Conservation (phyloP, 2,888 invertebrate genomes). For the Glaucopsyche alexis region DNA sequence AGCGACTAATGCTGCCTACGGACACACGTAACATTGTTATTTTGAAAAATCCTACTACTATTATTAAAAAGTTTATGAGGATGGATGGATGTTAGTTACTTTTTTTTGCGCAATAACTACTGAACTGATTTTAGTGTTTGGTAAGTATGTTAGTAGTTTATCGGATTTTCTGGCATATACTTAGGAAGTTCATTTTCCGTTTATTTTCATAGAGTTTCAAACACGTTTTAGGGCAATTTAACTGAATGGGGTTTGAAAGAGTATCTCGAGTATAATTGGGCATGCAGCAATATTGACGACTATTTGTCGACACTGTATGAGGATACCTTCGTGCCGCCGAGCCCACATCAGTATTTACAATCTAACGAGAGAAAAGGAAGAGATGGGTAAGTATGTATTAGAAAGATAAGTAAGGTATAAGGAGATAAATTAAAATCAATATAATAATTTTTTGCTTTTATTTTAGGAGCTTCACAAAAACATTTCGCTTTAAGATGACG, state of each 20-base stretch:
- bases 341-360: constrained; percentile 59
- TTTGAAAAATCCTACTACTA: no score
- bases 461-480: constrained; percentile 77
- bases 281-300: constrained; percentile 69
- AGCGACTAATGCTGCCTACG: no score
- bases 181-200: no score
- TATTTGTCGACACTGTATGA: constrained; percentile 61
- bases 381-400: constrained; percentile 51
- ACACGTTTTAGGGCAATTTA: constrained; percentile 61
- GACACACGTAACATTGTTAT: no score
- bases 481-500: constrained; percentile 72
- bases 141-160: no score
- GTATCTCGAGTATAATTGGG: constrained; percentile 67
- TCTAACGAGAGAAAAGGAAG: constrained; percentile 55
- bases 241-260: constrained; percentile 71
- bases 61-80: no score
- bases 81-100: no score
- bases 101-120: no score
- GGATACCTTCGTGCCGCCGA: constrained; percentile 63
- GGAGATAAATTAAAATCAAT: constrained; percentile 36
- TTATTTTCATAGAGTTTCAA: neutral
- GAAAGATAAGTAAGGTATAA: neutral
- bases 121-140: no score
- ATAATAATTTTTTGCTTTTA: constrained; percentile 51
- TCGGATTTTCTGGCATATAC: no score